These are phyloP conservation scores for Ecdyonurus torrentis DNA, from an alignment of 2,888 invertebrate genomes.

Conservation along the genomic window DNA sequence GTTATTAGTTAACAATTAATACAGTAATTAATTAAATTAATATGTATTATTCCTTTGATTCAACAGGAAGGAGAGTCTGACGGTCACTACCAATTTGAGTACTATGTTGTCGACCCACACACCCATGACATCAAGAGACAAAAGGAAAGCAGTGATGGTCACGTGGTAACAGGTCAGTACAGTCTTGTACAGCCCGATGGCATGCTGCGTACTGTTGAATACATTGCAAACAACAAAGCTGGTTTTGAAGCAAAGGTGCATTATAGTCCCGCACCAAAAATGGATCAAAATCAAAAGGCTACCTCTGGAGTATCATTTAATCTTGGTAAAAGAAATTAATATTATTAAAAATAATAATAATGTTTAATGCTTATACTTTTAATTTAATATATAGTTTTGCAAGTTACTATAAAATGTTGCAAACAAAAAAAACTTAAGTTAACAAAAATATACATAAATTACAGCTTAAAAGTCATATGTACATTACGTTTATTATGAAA, in stretches of 20 bases:
- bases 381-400: no score
- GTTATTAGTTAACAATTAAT: no score
- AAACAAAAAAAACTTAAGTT: no score
- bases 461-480: no score
- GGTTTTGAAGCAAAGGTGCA: neutral
- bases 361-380: no score
- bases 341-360: no score
- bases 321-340: neutral
- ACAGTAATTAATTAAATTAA: no score
- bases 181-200: slow-evolving; percentile 1
- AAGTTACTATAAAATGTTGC: no score
- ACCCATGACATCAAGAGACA: neutral
- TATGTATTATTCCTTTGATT: no score
- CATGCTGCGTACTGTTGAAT: neutral
- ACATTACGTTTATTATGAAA: no score
- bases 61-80: no score
- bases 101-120: neutral
- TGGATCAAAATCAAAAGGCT: neutral
- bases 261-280: neutral
- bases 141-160: neutral
- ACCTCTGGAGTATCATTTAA: neutral
- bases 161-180: slow-evolving; percentile 1
- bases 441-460: no score
- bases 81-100: neutral
- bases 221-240: neutral